These are phyloP conservation scores for Chauna torquata DNA, from an alignment of 2,113 vertebrate genomes.

Conservation along the genomic window DNA sequence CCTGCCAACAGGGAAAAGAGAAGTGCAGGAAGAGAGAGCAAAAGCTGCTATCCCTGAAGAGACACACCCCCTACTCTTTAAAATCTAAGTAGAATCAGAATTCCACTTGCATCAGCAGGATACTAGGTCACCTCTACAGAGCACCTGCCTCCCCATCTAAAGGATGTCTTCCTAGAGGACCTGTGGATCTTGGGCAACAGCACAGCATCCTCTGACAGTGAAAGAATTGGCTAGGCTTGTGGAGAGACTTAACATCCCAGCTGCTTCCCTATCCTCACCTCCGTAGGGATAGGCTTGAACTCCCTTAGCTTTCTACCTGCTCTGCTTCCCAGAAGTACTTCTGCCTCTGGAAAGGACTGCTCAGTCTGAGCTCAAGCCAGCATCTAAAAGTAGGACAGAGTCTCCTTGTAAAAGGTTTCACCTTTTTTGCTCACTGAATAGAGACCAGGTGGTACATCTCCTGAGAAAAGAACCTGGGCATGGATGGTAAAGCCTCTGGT, in stretches of 20 bases:
- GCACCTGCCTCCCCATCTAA: neutral
- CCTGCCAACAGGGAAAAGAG: neutral
- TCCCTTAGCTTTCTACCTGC: neutral
- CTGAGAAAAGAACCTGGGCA: neutral
- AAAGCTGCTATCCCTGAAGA: neutral
- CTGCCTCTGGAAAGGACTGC: neutral
- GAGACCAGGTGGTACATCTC: too few species aligned
- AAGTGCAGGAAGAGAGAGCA: neutral
- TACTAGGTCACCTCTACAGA: neutral
- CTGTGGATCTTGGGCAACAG: neutral
- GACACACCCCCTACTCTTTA: neutral
- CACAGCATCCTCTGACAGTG: neutral
- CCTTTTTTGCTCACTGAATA: neutral
- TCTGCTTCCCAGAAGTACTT: neutral
- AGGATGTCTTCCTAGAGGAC: neutral
- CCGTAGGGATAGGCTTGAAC: neutral
- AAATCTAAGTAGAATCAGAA: neutral
- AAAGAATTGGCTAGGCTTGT: neutral
- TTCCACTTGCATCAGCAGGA: neutral
- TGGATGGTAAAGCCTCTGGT: neutral
- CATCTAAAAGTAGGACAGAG: neutral
- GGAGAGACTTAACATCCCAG: neutral
- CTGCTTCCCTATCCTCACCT: neutral
- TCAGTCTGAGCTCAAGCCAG: neutral
- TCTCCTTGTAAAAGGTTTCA: neutral